Conservation (phyloP, 2,888 invertebrate species). For the Danaus chrysippus region DNA sequence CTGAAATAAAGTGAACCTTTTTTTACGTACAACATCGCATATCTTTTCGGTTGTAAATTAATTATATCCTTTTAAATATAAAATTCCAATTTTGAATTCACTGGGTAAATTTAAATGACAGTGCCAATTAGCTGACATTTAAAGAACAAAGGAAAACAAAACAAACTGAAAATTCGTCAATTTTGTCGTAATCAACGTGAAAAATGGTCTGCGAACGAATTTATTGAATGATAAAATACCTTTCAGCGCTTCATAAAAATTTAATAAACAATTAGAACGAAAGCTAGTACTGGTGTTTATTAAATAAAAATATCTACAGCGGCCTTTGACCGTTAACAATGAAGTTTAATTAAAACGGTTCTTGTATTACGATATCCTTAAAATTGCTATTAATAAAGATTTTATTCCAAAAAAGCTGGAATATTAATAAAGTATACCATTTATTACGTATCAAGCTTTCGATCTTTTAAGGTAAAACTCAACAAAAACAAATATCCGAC, state of each 20-base stretch:
- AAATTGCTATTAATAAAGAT: too few species aligned
- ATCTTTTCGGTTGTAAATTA: too few species aligned
- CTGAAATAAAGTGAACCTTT: too few species aligned
- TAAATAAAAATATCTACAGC: too few species aligned
- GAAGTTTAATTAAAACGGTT: too few species aligned
- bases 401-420: too few species aligned
- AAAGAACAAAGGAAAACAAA: constrained; percentile 5
- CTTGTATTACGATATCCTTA: too few species aligned
- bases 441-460: not conserved
- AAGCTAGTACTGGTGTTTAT: too few species aligned
- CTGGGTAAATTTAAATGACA: not conserved
- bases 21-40: too few species aligned
- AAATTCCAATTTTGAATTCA: not conserved
- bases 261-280: too few species aligned
- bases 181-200: not conserved
- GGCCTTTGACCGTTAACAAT: too few species aligned
- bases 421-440: too few species aligned
- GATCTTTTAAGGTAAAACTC: not conserved
- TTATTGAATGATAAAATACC: constrained; percentile 1
- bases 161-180: not conserved
- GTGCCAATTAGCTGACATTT: not conserved
- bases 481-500: constrained; percentile 1
- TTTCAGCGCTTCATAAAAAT: not conserved
- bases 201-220: not conserved
- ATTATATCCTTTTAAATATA: not conserved